Base-by-base conservation (phyloP, 2,888 invertebrate species). In the Ophraella communa region DNA sequence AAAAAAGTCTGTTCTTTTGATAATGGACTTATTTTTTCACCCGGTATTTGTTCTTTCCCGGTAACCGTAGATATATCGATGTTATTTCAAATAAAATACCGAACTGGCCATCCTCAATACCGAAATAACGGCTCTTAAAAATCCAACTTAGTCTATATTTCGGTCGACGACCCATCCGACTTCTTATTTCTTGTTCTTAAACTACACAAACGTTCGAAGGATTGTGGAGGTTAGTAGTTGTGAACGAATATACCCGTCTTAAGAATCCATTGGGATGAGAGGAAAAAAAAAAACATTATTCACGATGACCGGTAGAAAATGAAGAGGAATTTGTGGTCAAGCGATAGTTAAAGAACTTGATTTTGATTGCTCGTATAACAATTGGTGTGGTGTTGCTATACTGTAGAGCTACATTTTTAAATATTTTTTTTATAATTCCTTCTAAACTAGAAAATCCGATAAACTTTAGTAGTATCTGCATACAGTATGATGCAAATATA, bases 121-220 rank as follows among this genome's bases (percentile, higher is more conserved):
- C 76, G 73, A 73, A 74, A 77, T 80, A 80, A 80, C 80, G 80
- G 80, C 71, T 72, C 70, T 76, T 74, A 74, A 76, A 77, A 79
- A 78, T 78, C 49, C 58, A 58, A 58, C 73, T 62, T 79, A 78
- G 73, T 78, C 79, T 75, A 80, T 73, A 79, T 80, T 79, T 79
- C 79, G 79, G 80, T 79, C 79, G 75, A 72, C 76, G 79, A 79
- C 75, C 76, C 71, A 65, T 47, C n/a, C n/a, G n/a, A 27, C 18
- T 59, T 23, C 65, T 49, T 60, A 47, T 58, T n/a, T 64, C 58
- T 55, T 59, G 53, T 52, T 52, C 51, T 55, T 23, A 23, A 14
- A 35, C 61, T 58, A 62, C 56, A 61, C 56, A 65, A 65, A 61
- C 44, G 44, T 33, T 52, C 35, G 45, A 57, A 30, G 11, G 23